Evolutionary conservation across 1,140 invertebrate genomes (phyloP), one percentile per base, ranked within the genome.

Genomic region (Formica exsecta): DNA sequence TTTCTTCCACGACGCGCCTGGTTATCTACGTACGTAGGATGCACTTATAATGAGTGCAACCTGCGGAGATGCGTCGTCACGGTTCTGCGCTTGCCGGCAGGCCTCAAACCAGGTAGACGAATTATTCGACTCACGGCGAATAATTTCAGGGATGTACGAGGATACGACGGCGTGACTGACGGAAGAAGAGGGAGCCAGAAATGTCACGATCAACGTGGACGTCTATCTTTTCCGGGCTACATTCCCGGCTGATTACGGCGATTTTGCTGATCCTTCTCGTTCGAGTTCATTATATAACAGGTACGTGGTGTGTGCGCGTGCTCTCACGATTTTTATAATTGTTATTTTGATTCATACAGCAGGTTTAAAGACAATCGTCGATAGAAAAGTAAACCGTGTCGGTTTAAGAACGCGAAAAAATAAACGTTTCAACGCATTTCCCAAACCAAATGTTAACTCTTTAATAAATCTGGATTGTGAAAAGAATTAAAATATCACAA

Each of bases 141-240:
- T 90, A 90, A 90, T 90, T 90, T 90, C 81, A 90, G 89, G 84
- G 54, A 90, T 90, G 83, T n/a, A 44, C 86, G 86, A 75, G 86
- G 48, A 32, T 65, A 74, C 48, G 13, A 48, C 38, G 48, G 48
- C 48, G 70, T 87, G 75, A 90, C 25, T 61, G 36, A 57, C 66
- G 68, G 61, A 81, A 86, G 77, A 38, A 64, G 77, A 85, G 57
- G 62, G 51, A 65, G 61, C 16, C 68, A 57, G 86, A 86, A 59
- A 90, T 90, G 89, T 74, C 13, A 22, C 64, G 22, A 41, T 70
- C 65, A 57, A 73, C 65, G 19, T 61, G 59, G 54, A 88, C 61
- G 29, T 32, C 38, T n/a, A 29, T 32, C 29, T 76, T 22, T 22
- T 41, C 41, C 22, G 1, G 25, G 68, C 11, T 25, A 3, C 44